Conservation (phyloP, 2,113 vertebrate genomes). For the Accipiter virgatus region DNA sequence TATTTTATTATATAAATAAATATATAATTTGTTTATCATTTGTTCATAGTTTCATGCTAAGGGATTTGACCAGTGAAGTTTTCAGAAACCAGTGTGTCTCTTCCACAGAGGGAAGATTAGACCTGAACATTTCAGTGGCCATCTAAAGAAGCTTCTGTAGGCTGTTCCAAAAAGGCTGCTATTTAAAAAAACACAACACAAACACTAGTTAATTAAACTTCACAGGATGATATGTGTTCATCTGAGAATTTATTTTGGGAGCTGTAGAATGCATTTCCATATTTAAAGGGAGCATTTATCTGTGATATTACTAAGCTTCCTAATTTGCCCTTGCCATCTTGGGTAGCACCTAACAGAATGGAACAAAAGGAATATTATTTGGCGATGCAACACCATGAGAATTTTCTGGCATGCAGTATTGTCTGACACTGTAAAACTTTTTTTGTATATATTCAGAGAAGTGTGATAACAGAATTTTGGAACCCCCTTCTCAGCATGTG, state of each 20-base stretch:
- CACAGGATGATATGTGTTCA: neutral
- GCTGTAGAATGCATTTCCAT: conserved; percentile 47
- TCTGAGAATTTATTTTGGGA: conserved; percentile 44
- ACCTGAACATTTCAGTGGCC: neutral
- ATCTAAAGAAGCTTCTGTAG: neutral
- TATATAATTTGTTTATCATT: too few relatives aligned
- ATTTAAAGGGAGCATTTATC: conserved; percentile 37
- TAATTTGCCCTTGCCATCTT: conserved; percentile 12
- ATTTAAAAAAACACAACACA: neutral
- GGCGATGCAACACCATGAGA: neutral
- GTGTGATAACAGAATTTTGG: neutral
- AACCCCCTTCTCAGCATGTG: neutral
- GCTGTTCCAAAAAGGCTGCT: neutral
- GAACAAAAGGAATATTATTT: neutral
- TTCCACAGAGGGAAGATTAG: neutral
- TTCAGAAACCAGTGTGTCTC: neutral
- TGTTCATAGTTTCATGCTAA: neutral
- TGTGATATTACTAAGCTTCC: neutral
- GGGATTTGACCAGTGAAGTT: neutral
- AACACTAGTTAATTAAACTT: conserved; percentile 23
- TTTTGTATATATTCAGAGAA: neutral
- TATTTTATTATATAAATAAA: neutral
- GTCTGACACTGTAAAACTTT: neutral
- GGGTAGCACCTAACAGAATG: neutral
- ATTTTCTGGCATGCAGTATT: neutral